These are phyloP conservation scores for Rousettus leschenaultii DNA, from an alignment of 2,113 vertebrate species.

Conservation along the genomic window DNA sequence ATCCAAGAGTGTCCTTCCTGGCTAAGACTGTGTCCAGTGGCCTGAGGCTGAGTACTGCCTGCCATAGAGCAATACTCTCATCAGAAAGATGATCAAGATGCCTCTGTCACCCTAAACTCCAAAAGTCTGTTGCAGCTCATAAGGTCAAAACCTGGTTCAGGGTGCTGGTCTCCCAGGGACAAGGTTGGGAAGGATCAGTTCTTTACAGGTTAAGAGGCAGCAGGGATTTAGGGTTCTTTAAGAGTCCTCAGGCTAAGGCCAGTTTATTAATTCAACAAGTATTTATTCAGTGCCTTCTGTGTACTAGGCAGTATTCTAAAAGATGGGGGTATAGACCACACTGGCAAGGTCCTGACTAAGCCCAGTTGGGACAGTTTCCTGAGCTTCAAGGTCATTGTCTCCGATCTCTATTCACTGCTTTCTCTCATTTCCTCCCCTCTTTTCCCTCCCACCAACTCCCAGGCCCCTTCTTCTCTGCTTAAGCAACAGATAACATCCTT, in stretches of 20 bases:
- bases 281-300: neutral
- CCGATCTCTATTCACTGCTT: conserved; percentile 35
- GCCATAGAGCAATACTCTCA: neutral
- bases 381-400: conserved; percentile 42
- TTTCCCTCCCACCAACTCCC: conserved; percentile 60
- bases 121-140: neutral
- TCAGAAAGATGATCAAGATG: neutral
- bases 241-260: neutral
- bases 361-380: conserved; percentile 44
- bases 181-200: neutral
- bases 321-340: neutral
- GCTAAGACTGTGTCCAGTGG: neutral
- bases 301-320: conserved; percentile 48
- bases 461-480: conserved; percentile 40
- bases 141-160: neutral
- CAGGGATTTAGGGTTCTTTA: neutral
- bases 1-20: neutral
- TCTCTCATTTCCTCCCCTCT: conserved; percentile 29
- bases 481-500: conserved; percentile 30
- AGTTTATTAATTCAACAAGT: conserved; percentile 7
- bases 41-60: neutral
- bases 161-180: neutral
- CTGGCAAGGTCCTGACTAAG: neutral
- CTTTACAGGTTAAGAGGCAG: neutral
- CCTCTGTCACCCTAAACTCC: neutral